Evolutionary conservation across 2,113 vertebrate species (phyloP), one percentile per base, ranked within the genome.

Genomic region (Dicentrarchus labrax): DNA sequence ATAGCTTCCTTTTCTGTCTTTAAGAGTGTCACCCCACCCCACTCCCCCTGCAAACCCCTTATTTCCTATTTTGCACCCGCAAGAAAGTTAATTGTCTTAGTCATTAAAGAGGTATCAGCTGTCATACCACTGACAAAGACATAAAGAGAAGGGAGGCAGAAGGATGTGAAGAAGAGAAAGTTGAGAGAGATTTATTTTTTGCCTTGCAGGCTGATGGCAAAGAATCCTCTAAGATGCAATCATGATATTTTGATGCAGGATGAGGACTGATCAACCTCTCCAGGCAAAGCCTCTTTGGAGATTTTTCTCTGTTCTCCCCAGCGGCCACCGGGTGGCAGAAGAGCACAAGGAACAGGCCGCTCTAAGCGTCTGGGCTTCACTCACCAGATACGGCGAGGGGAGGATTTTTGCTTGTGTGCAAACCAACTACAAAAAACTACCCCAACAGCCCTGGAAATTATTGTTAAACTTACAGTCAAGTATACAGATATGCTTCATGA

Each of bases 291-390:
- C 69, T 83, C 84, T 88, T 82, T 75, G 67, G 85, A 90, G 69
- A 65, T 50, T 56, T 65, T 36, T 39, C 67, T 78, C 67, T 66
- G 41, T 87, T 94, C 86, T 91, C 61, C 60, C 70, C 2, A 41
- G 82, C 64, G 78, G 41, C 94, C 96, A 94, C 95, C 88, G 84
- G 96, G 95, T 95, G 96, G 95, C 95, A 95, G 91, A 94, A 95
- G 93, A 95, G 93, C 75, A 95, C 94, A 95, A 91, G 93, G 89
- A 94, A 95, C 94, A 75, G 61, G 36, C 1, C 5, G 8, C 41
- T 76, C 79, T 77, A 82, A 88, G 84, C 13, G 1, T 66, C 54
- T 65, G 76, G 4, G 65, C 80, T 88, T 83, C 56, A 39, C 54
- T 84, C 67, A 39, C 47, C 74, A 70, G 57, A 89, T 88, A 78